Base-by-base conservation (phyloP, 2,797 vertebrate genomes). In the Trachurus trachurus region DNA sequence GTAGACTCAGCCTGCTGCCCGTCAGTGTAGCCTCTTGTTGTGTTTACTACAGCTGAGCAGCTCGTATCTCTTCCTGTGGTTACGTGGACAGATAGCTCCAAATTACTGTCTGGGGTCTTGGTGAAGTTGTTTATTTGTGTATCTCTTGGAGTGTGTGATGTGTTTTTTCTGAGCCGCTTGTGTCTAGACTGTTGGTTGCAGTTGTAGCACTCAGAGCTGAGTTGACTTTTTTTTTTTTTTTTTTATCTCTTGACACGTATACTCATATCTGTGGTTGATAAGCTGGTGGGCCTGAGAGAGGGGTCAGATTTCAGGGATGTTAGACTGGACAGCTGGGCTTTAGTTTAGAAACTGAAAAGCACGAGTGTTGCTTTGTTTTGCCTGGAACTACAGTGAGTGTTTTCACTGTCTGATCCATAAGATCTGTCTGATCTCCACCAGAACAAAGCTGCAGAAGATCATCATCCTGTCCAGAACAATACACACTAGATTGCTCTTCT, bases 11-110 rank as follows among this genome's bases (percentile, higher is more conserved):
- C 84, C 76, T 39, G 52, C 40, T 52, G 61, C 42, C 66, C 5
- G 26, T 80, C 39, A 47, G 62, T 12, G 13, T 39, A 53, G 68
- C 44, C 42, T 37, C 37, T 50, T 68, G 71, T 66, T 83, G 65
- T 71, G 79, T 86, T 84, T 81, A 76, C 84, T 65, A 44, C 61
- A 78, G 64, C 50, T 63, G 49, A 63, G 37, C 40, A 44, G 66
- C 58, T 52, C 5, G 0, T 81, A 86, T 89, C 82, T 89, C 88
- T 84, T 80, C 84, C 87, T 85, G 85, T 77, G 63, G 74, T 83
- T 83, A 60, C 72, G 73, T 15, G 56, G 72, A 67, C 61, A 60
- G 69, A 86, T 73, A 3, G 17, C 16, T 9, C 66, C 22, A 76
- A 83, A 87, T 82, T 53, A 74, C 58, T 57, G 74, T 86, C 83